Percentiles rank a stretch among this genome's conserved stretches.
Evolutionary conservation across 2,888 invertebrate species (phyloP).

Genomic region (Trachelus iudaicus): DNA sequence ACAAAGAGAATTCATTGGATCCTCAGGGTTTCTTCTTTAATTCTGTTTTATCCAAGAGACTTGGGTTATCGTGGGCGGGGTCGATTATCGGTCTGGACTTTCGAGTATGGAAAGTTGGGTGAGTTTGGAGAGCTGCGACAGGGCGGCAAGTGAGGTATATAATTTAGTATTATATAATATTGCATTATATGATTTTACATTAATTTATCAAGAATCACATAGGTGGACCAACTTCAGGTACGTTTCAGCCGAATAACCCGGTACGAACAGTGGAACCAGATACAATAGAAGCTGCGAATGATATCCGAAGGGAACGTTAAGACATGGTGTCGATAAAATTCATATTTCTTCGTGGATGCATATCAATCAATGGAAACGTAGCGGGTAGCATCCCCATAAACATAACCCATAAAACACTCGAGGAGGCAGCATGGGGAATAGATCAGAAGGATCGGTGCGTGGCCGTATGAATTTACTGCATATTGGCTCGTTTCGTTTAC

Average conservation of each 20-base stretch:
- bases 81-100: not conserved
- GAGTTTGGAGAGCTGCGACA: no score
- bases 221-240: no score
- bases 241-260: no score
- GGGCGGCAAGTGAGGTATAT: no score
- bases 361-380: not conserved
- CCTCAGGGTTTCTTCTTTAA: not conserved
- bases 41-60: not conserved
- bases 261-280: no score
- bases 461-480: slow-evolving; percentile 51
- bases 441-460: slow-evolving; percentile 38
- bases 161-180: no score
- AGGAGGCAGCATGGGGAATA: slow-evolving; percentile 25
- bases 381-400: slow-evolving; percentile 30
- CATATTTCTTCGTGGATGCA: not conserved
- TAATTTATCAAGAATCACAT: no score
- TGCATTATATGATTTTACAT: no score
- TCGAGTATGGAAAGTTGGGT: not conserved
- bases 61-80: not conserved
- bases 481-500: slow-evolving; percentile 32
- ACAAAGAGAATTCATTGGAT: not conserved
- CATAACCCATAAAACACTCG: slow-evolving; percentile 38
- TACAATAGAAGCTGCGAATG: not conserved
- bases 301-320: not conserved
- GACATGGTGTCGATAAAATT: not conserved